phyloP scores from a whole-genome alignment of 2,113 vertebrate genomes.

The Protomyctophum bolini region DNA sequence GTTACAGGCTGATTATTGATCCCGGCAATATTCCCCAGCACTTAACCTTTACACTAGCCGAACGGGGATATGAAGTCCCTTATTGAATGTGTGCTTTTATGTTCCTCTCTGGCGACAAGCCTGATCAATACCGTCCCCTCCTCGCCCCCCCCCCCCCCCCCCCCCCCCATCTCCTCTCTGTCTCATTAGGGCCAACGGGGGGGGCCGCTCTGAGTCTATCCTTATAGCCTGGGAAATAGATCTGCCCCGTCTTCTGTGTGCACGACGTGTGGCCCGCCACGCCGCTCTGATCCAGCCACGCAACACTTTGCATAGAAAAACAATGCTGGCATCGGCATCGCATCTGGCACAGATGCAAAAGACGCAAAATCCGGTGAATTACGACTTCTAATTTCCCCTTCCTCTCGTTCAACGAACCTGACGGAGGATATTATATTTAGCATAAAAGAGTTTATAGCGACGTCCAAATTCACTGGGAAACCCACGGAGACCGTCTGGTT shows the following conservation, averaged over 20 bases:
- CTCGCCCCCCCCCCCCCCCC: conserved; percentile 9
- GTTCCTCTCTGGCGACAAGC: conserved; percentile 77
- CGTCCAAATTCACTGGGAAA: conserved; percentile 4
- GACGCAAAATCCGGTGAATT: neutral
- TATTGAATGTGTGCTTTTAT: conserved; percentile 86
- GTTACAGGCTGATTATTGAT: conserved; percentile 82
- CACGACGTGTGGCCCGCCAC: neutral
- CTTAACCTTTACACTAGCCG: conserved; percentile 85
- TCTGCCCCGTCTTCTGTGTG: conserved; percentile 27
- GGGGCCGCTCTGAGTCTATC: conserved; percentile 47
- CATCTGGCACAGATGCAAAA: neutral
- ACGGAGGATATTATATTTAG: too few relatives aligned
- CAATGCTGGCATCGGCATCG: too few relatives aligned
- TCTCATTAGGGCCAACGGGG: conserved; percentile 70
- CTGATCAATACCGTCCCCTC: conserved; percentile 76
- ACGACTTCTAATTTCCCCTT: too few relatives aligned
- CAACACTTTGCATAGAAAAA: too few relatives aligned
- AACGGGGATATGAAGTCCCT: conserved; percentile 80
- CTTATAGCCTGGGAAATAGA: conserved; percentile 49
- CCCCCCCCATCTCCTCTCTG: conserved; percentile 42
- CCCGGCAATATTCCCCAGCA: conserved; percentile 79
- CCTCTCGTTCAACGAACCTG: too few relatives aligned
- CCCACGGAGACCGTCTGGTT: conserved; percentile 13
- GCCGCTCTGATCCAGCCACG: neutral
- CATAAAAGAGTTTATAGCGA: too few relatives aligned